These are phyloP conservation scores for Cavia aperea DNA, from an alignment of 2,113 vertebrate species.

Conservation along the genomic window DNA sequence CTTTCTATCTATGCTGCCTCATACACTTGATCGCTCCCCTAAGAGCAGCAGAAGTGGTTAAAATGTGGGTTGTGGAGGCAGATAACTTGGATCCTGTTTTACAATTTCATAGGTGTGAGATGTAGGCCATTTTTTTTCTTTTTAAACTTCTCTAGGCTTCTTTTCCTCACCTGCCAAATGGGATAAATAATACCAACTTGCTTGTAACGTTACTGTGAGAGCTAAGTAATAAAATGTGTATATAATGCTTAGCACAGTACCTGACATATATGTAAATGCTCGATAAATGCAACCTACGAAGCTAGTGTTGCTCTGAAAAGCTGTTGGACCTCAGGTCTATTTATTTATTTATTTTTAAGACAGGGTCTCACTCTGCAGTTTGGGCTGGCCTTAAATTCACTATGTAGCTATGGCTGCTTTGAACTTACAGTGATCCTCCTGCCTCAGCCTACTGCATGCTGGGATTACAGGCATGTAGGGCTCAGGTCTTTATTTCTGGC, in stretches of 20 bases:
- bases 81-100: not conserved
- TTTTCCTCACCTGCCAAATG: not conserved
- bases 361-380: not conserved
- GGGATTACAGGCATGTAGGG: not conserved
- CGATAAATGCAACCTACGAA: not conserved
- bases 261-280: not conserved
- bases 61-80: not conserved
- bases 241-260: not conserved
- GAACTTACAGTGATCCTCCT: not conserved
- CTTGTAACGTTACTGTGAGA: not conserved
- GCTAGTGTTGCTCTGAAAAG: not conserved
- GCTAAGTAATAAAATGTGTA: slow-evolving; percentile 2
- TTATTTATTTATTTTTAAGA: not conserved
- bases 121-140: not conserved
- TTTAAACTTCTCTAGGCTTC: slow-evolving; percentile 27
- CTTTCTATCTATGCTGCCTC: not conserved
- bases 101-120: not conserved
- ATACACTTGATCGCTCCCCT: slow-evolving; percentile 1
- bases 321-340: not conserved
- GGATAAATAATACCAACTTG: not conserved
- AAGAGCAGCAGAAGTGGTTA: not conserved
- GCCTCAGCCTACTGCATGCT: not conserved
- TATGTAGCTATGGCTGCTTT: not conserved
- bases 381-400: not conserved
- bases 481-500: not conserved